Percentiles rank a stretch among this genome's conserved stretches.
These are phyloP conservation scores for Pteropus alecto DNA, from an alignment of 2,113 vertebrate species.

Conservation along the genomic window DNA sequence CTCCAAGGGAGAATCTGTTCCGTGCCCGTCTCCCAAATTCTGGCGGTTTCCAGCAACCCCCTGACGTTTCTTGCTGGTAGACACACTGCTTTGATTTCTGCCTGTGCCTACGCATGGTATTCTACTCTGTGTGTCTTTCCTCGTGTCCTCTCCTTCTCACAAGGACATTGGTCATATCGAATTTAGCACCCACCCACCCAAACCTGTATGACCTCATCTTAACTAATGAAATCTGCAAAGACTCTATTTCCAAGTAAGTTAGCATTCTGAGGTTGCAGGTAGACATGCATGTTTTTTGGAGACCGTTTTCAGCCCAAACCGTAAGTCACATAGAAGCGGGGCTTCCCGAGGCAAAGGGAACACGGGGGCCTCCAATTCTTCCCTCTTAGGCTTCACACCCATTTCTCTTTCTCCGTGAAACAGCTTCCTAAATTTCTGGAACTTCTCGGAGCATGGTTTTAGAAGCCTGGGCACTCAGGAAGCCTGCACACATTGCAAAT, in stretches of 20 bases:
- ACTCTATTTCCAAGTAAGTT: background rate
- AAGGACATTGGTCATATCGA: background rate
- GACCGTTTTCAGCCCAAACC: background rate
- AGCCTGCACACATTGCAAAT: no score
- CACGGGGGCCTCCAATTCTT: background rate
- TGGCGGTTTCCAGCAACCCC: background rate
- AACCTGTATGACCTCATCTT: background rate
- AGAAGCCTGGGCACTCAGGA: background rate
- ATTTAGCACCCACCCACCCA: background rate
- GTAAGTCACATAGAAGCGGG: background rate
- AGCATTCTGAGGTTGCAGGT: background rate
- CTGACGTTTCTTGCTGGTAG: background rate
- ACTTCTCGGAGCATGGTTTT: background rate
- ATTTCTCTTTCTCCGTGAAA: background rate
- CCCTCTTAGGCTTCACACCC: background rate
- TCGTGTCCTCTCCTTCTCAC: background rate
- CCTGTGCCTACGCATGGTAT: rapidly evolving
- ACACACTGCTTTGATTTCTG: background rate
- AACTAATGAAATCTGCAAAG: background rate
- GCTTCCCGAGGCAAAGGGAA: background rate
- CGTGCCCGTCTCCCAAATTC: rapidly evolving
- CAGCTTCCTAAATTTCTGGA: background rate
- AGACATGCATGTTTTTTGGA: background rate
- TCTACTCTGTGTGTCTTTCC: background rate
- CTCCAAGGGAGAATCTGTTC: background rate